phyloP scores from a whole-genome alignment of 2,113 vertebrate genomes.

The Dasyurus viverrinus region DNA sequence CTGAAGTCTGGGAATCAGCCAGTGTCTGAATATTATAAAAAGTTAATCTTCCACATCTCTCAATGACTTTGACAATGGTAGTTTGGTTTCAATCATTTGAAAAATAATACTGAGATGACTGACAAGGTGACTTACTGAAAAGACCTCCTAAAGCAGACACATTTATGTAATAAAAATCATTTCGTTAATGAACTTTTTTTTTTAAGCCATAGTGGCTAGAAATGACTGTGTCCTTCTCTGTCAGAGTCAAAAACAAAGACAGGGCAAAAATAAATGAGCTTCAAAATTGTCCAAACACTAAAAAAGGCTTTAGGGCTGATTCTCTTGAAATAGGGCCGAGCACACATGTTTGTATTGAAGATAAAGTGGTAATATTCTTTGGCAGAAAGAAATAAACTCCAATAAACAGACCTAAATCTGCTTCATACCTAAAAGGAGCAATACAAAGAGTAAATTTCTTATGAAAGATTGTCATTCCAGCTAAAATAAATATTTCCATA shows the following conservation, averaged over 20 bases:
- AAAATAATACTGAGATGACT: not conserved
- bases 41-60: not conserved
- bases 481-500: not conserved
- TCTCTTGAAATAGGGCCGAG: not conserved
- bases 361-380: not conserved
- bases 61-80: not conserved
- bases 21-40: not conserved
- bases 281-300: not conserved
- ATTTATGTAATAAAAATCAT: not conserved
- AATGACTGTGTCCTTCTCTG: not conserved
- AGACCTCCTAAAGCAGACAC: not conserved
- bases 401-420: not conserved
- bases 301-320: not conserved
- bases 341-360: not conserved
- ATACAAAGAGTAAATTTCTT: not conserved
- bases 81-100: not conserved
- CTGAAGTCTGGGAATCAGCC: not conserved
- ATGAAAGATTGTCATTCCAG: not conserved
- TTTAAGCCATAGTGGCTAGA: not conserved
- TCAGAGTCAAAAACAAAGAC: not conserved
- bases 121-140: not conserved
- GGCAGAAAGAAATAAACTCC: not conserved
- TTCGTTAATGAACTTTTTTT: not conserved
- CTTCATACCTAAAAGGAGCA: not conserved
- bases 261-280: conserved; percentile 12